Conservation (phyloP, 2,797 vertebrate genomes). For the Mormyrops boulengeri region DNA sequence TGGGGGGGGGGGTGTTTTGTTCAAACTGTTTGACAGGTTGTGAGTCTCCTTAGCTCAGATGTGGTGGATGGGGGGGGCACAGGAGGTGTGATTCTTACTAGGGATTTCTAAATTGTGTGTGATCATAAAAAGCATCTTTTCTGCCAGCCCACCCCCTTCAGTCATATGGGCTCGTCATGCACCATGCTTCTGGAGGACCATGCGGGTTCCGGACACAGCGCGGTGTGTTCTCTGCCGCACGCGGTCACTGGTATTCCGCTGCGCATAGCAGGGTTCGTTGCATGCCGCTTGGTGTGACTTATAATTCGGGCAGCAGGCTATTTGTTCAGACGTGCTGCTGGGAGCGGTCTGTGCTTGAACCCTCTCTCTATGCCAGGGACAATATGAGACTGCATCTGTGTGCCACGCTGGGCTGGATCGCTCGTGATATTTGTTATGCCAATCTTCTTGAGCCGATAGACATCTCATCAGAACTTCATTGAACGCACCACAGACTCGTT, state of each 20-base stretch:
- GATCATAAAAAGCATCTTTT: conserved; percentile 30
- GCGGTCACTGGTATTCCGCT: not conserved
- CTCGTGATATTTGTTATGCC: not conserved
- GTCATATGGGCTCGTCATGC: not conserved
- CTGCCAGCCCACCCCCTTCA: not conserved
- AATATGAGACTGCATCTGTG: not conserved
- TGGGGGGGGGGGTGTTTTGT: conserved; percentile 43
- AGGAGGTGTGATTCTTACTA: conserved; percentile 36
- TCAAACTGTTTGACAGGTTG: conserved; percentile 47
- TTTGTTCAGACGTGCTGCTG: not conserved
- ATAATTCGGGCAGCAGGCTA: not conserved
- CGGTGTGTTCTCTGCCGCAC: not conserved
- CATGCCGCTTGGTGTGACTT: not conserved
- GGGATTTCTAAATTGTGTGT: conserved; percentile 34
- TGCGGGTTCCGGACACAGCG: not conserved
- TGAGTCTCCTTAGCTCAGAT: conserved; percentile 61
- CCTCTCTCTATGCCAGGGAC: not conserved
- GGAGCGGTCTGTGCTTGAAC: not conserved
- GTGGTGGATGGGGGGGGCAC: conserved; percentile 25
- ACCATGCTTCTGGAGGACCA: not conserved
- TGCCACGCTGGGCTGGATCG: not conserved
- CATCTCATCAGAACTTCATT: not conserved
- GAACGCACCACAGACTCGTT: not conserved
- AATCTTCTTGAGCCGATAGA: not conserved
- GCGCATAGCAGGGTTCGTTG: not conserved